Evolutionary conservation across 2,797 vertebrate species (phyloP), one percentile per base, ranked within the genome.

Genomic region (Balearica regulorum): DNA sequence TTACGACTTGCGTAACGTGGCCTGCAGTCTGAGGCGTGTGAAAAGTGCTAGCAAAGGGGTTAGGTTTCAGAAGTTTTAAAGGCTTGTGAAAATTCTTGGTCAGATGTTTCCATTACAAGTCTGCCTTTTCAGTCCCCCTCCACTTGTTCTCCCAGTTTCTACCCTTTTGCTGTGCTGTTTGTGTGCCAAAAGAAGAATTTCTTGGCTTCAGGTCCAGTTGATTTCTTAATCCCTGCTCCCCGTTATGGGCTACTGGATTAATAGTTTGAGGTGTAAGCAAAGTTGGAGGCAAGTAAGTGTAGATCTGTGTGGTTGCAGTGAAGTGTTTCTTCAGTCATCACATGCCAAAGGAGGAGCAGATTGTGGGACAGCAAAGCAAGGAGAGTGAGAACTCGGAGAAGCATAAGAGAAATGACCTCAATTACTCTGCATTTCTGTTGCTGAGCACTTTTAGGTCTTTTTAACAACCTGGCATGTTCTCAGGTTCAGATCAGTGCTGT

Each of bases 1-100:
- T 76, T 91, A 69, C 2, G 8, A 33, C 81, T 93, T 93, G 88
- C n/a, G 24, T 90, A 84, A 87, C 6, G 1, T 21, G 37, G 69
- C 41, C 83, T 90, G 62, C 80, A 73, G 73, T 79, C 48, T 68
- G 73, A 87, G 88, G 68, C 70, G 33, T 54, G 84, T 48, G 60
- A 80, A 37, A 60, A 82, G 87, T 89, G 65, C 83, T 91, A 29
- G 65, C 0, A 3, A 71, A 91, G 17, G 72, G 35, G 9, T 82
- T 94, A 26, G 78, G 54, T 61, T 94, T 82, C 70, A 84, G 64
- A 53, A 92, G 33, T 76, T 93, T 85, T 91, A 79, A 90, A 87
- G 72, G 81, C 90, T 86, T 58, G 65, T 83, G 72, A 72, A 83
- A 86, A 88, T 93, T 93, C 76, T 72, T 80, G 18, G 25, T 88